Evolutionary conservation across 2,888 invertebrate genomes (phyloP).

Genomic region (Eurois occulta): DNA sequence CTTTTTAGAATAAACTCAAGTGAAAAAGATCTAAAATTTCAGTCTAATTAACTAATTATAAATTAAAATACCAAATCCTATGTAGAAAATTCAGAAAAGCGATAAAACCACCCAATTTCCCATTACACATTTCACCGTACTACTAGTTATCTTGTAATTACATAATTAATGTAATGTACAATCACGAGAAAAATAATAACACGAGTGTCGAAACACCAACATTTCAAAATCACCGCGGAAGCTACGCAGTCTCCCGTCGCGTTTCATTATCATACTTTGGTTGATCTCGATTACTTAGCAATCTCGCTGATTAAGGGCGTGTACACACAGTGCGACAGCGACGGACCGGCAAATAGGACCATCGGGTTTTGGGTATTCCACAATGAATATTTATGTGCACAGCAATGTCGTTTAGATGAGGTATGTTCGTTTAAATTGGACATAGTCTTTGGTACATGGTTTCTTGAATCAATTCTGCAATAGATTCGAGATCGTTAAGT

Average conservation of each 20-base stretch:
- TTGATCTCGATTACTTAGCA: slow-evolving; percentile 83
- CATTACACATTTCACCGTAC: background rate
- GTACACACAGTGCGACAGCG: slow-evolving; percentile 74
- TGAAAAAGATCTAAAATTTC: background rate
- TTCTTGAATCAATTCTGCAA: slow-evolving; percentile 18
- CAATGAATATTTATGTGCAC: slow-evolving; percentile 84
- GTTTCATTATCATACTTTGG: slow-evolving; percentile 84
- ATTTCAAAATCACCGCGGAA: slow-evolving; percentile 70
- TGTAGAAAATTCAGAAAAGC: background rate
- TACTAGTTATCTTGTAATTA: background rate
- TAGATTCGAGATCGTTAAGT: background rate
- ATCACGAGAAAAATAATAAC: background rate
- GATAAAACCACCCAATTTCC: background rate
- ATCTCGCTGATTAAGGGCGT: slow-evolving; percentile 85
- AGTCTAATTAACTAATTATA: background rate
- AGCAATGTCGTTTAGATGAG: slow-evolving; percentile 78
- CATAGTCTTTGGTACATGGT: slow-evolving; percentile 59
- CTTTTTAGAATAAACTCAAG: background rate
- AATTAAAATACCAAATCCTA: background rate
- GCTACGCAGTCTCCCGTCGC: slow-evolving; percentile 68
- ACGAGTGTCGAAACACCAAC: slow-evolving; percentile 19
- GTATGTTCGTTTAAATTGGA: slow-evolving; percentile 66
- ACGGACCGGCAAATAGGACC: slow-evolving; percentile 86
- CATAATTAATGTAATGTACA: background rate
- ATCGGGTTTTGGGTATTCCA: slow-evolving; percentile 75